phyloP scores from a whole-genome alignment of 2,797 vertebrate genomes.

The Benthosema pterotum region DNA sequence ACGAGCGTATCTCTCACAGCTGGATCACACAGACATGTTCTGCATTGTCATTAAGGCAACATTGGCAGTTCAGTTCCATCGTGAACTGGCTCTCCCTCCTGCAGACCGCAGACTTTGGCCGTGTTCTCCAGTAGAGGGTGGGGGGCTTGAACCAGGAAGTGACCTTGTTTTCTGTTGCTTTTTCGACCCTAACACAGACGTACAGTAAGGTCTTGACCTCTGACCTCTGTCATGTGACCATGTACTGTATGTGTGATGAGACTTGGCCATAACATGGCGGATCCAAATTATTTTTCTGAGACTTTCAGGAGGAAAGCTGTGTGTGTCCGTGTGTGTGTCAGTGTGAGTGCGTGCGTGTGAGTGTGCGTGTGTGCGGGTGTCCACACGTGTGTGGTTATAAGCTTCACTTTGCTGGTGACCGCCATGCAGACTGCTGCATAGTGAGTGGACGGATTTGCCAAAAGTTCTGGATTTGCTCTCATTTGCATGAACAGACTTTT shows the following conservation, averaged over 20 bases:
- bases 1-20: constrained; percentile 50
- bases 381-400: constrained; percentile 25
- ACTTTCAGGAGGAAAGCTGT: constrained; percentile 37
- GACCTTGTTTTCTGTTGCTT: constrained; percentile 64
- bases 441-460: constrained; percentile 68
- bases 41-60: constrained; percentile 58
- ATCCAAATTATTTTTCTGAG: constrained; percentile 57
- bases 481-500: constrained; percentile 69
- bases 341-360: too few relatives aligned
- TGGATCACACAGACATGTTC: constrained; percentile 60
- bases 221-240: too few relatives aligned
- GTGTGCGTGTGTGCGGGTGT: too few relatives aligned
- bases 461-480: constrained; percentile 54
- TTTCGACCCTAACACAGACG: constrained; percentile 43
- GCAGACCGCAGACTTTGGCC: constrained; percentile 62
- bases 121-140: constrained; percentile 57
- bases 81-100: constrained; percentile 47
- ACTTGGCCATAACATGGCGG: constrained; percentile 31
- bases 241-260: constrained; percentile 34
- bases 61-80: constrained; percentile 55
- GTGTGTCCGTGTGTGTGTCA: too few relatives aligned
- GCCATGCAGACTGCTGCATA: constrained; percentile 58
- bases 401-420: constrained; percentile 47
- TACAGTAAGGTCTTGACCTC: constrained; percentile 31
- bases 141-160: constrained; percentile 73